Evolutionary conservation across 2,888 invertebrate genomes (phyloP), one percentile per base, ranked within the genome.

Genomic region (Xylophagus ater): DNA sequence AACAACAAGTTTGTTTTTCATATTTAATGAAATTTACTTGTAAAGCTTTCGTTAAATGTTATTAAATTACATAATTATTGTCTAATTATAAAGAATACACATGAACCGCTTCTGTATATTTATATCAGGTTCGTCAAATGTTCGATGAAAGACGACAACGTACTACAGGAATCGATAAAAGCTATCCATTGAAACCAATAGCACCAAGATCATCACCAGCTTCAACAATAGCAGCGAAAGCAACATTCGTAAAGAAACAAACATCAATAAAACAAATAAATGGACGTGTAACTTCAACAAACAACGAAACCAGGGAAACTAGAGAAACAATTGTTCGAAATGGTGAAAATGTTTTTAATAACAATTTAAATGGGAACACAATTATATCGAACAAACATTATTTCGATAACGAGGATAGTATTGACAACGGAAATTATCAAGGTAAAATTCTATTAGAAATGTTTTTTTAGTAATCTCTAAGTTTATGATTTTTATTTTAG

Each of bases 181-280:
- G 85, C 56, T 81, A 85, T 61, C 86, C 84, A 0, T 67, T 87
- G 2, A 81, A 84, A 54, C 87, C 87, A 0, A 71, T 87, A 39
- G 73, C 73, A 51, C 67, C 66, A 49, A 53, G 49, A 47, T 48
- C 45, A 30, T 41, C 24, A 51, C 46, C 45, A 30, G 28, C 33
- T 29, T 25, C 9, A 34, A 32, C 37, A 23, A 40, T 18, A 20
- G 14, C 41, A 20, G 19, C 26, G 13, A 31, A 41, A 13, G n/a
- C 38, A 12, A 37, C 34, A 32, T 19, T 30, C 30, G 23, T 32
- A 26, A 40, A 34, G 19, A 41, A 38, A 34, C 14, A 21, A 2
- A 13, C 29, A 3, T 23, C 33, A n/a, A 29, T 28, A 14, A 41
- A 37, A 17, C 40, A 42, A 29, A 21, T 23, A 9, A 47, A 44